Percentiles rank a stretch among this genome's conserved stretches.
phyloP scores from a whole-genome alignment of 2,113 vertebrate genomes.

The Corvus moneduloides region DNA sequence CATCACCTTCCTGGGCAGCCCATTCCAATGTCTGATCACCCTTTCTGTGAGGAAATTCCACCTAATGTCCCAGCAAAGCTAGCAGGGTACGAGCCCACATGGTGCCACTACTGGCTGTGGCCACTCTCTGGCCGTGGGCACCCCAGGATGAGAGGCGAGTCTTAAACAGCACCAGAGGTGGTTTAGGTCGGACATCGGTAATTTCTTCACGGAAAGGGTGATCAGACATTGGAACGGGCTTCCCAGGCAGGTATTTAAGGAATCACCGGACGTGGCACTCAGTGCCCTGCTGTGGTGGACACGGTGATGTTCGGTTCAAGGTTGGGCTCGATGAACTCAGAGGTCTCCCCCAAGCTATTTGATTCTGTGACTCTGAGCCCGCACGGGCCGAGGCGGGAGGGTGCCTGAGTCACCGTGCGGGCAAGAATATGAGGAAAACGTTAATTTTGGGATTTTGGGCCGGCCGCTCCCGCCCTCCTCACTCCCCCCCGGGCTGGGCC shows the following conservation, averaged over 20 bases:
- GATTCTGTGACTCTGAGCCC: neutral
- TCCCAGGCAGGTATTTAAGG: neutral
- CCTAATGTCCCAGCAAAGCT: neutral
- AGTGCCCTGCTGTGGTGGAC: too few relatives aligned
- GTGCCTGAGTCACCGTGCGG: too few relatives aligned
- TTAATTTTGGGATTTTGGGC: too few relatives aligned
- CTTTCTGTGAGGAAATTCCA: neutral
- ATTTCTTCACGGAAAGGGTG: neutral
- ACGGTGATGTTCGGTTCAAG: neutral
- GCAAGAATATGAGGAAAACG: accelerated
- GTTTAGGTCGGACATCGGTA: neutral
- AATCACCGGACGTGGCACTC: neutral
- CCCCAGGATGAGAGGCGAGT: neutral
- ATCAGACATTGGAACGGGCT: neutral
- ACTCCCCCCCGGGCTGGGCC: too few relatives aligned
- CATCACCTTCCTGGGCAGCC: neutral
- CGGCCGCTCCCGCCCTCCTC: too few relatives aligned
- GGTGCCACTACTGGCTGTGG: accelerated
- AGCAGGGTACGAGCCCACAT: accelerated
- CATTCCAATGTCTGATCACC: neutral
- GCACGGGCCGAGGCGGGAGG: neutral
- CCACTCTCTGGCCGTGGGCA: neutral
- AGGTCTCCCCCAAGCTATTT: too few relatives aligned
- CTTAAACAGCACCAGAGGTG: neutral
- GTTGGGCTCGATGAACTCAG: neutral